Base-by-base conservation (phyloP, 2,888 invertebrate species). In the Ryuthela nishihirai region DNA sequence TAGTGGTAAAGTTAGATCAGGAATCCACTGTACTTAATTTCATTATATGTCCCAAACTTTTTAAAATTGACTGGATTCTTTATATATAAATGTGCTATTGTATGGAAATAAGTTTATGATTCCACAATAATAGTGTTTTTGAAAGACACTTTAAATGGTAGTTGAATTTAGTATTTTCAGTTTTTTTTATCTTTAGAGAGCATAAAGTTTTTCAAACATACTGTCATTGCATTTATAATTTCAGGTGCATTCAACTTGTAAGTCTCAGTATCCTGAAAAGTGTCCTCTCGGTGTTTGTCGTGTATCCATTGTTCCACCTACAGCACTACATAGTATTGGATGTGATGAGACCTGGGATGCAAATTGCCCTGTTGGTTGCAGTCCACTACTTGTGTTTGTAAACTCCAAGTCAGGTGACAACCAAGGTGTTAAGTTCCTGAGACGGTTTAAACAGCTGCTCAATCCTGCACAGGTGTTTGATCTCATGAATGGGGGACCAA, bases 391-490 rank as follows among this genome's bases (percentile, higher is more conserved):
- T 65, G 97, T 97, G 63, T 95, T 97, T 75, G 95, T 97, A 71
- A 98, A 98, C 79, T 94, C 94, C 64, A 91, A 95, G 80, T 94
- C 94, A 68, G 93, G 97, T 69, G 97, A 97, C 80, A 95, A 94
- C 79, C 97, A 97, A 73, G 97, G 97, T 64, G 85, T 95, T 26
- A 92, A 94, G 77, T 95, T 97, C 79, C 81, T 97, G 65, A 82
- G 94, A 48, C 83, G 93, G 65, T 95, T 97, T 78, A 92, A 89
- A 75, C 94, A 95, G 75, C 81, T 97, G 53, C 80, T 97, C 58
- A 97, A 97, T 78, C 97, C 97, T 12, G 93, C 94, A 58, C 97
- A 98, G 79, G 95, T 97, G 59, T 98, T 95, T 75, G 97, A 97
- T 79, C 83, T 98, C 71, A 91, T 93, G 74, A 87, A 85, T 65